phyloP scores from a whole-genome alignment of 2,888 invertebrate species.

The Gryllus longicercus region DNA sequence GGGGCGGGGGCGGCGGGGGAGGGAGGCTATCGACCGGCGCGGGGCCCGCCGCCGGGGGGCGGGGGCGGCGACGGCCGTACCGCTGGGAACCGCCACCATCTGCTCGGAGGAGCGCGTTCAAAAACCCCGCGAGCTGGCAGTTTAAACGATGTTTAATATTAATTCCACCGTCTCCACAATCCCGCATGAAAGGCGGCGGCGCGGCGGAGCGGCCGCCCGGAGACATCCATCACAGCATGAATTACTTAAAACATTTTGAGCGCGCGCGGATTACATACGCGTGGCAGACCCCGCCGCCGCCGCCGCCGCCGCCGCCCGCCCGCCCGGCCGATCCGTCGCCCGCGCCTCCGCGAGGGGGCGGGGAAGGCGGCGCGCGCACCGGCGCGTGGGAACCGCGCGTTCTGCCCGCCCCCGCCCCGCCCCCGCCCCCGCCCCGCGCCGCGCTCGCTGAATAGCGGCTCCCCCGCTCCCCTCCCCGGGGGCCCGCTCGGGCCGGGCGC shows the following conservation, averaged over 20 bases:
- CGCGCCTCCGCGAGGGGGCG: not conserved
- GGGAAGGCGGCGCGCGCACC: conserved; percentile 18
- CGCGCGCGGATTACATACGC: not conserved
- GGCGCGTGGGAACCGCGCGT: conserved; percentile 20
- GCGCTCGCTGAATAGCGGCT: not conserved
- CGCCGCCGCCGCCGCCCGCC: not conserved
- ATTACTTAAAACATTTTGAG: conserved; percentile 17
- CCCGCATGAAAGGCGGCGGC: conserved; percentile 5
- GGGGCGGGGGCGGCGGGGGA: not conserved
- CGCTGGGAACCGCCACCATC: not conserved
- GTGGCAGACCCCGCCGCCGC: conserved; percentile 11
- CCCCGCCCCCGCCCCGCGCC: not conserved
- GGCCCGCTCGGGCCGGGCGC: not conserved
- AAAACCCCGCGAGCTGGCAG: not conserved
- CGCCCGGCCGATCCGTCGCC: not conserved
- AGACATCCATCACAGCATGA: conserved; percentile 10
- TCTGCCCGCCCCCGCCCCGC: not conserved
- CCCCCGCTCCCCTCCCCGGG: not conserved
- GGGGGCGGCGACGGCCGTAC: not conserved
- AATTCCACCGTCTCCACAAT: not conserved
- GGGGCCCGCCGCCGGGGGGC: not conserved
- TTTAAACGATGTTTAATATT: conserved; percentile 17
- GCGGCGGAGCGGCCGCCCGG: not conserved
- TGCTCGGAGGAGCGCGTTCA: conserved; percentile 5
- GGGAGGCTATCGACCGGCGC: not conserved